A percentile compares a stretch with the other conserved stretches of the same genome.
Evolutionary conservation across 2,888 invertebrate genomes (phyloP).

Genomic region (Catocala nupta): DNA sequence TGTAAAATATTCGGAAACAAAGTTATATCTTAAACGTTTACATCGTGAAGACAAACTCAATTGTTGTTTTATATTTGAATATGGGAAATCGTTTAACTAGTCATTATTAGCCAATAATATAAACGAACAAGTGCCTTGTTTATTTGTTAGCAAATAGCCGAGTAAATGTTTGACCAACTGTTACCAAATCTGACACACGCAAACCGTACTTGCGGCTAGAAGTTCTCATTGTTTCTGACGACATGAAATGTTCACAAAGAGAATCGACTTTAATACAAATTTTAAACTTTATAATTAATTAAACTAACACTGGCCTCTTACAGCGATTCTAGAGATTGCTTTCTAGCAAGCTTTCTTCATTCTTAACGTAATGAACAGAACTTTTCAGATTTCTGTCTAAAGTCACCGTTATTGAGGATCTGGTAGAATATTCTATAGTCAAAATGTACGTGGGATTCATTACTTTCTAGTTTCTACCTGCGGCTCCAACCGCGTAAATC

Average conservation of each 20-base stretch:
- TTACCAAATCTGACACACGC: constrained; percentile 46
- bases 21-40: constrained; percentile 54
- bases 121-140: constrained; percentile 25
- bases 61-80: constrained; percentile 25
- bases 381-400: too few species aligned
- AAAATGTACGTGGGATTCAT: too few species aligned
- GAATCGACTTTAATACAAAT: too few species aligned
- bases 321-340: too few species aligned
- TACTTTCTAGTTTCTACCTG: too few species aligned
- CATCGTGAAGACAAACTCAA: constrained; percentile 20
- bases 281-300: too few species aligned
- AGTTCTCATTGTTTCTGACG: not conserved
- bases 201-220: constrained; percentile 27
- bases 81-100: constrained; percentile 15
- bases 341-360: too few species aligned
- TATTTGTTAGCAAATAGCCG: constrained; percentile 38
- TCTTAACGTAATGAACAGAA: too few species aligned
- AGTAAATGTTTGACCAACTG: constrained; percentile 40
- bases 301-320: too few species aligned
- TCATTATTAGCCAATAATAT: not conserved
- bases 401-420: too few species aligned
- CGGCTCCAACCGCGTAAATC: too few species aligned
- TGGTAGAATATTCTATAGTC: too few species aligned
- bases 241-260: not conserved
- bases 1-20: constrained; percentile 75